A percentile compares a stretch with the other conserved stretches of the same genome.
Conservation (phyloP, 1,140 invertebrate genomes). For the Platyscapa corneri region DNA sequence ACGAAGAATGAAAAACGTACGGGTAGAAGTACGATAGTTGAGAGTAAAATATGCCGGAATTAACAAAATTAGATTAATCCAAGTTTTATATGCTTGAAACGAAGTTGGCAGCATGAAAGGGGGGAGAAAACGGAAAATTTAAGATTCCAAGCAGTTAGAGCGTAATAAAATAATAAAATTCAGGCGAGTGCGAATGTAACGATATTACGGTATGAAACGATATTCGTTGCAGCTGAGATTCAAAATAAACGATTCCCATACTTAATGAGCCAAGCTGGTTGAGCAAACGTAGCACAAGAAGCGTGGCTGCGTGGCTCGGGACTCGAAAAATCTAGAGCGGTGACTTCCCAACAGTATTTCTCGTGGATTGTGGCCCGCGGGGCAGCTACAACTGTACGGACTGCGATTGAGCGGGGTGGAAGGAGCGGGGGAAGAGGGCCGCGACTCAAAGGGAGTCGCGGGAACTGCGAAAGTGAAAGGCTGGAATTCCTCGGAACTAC, state of each 20-base stretch:
- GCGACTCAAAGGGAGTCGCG: conserved; percentile 14
- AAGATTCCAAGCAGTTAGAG: background rate
- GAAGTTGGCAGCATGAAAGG: background rate
- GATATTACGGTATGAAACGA: too few relatives aligned
- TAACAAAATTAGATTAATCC: background rate
- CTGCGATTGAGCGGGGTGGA: background rate
- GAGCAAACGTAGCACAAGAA: background rate
- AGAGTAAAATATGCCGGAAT: background rate
- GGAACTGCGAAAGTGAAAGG: conserved; percentile 66
- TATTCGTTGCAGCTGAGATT: background rate
- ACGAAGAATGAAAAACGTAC: too few relatives aligned
- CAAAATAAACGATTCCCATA: background rate
- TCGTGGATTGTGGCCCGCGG: background rate
- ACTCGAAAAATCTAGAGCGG: background rate
- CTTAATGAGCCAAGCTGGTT: background rate
- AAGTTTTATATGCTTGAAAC: background rate
- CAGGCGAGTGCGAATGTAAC: background rate
- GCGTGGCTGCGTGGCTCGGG: background rate
- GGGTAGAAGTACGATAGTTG: too few relatives aligned
- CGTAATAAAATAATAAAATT: background rate
- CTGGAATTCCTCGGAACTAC: conserved; percentile 56
- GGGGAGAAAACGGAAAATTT: background rate
- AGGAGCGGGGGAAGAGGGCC: background rate
- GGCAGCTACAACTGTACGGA: background rate
- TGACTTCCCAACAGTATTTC: conserved; percentile 12